A percentile compares a stretch with the other conserved stretches of the same genome.
Conservation (phyloP, 2,888 invertebrate species). For the Archips crataeganus region DNA sequence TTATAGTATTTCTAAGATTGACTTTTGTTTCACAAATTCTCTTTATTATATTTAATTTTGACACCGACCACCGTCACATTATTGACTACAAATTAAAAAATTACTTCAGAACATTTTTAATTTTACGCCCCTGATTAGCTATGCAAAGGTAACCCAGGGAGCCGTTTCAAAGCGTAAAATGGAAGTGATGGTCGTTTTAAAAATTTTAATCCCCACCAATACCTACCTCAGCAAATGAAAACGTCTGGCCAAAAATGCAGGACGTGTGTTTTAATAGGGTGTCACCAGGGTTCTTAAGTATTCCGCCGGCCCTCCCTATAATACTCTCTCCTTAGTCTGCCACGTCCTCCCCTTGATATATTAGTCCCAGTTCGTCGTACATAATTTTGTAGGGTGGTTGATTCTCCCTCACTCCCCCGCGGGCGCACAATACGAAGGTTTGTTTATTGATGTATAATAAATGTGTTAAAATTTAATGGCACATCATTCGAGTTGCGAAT, state of each 20-base stretch:
- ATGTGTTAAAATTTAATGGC: conserved; percentile 56
- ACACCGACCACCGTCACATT: no score
- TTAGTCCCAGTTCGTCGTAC: conserved; percentile 86
- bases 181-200: conserved; percentile 28
- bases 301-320: conserved; percentile 83
- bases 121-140: conserved; percentile 9
- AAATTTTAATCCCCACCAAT: conserved; percentile 49
- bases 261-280: conserved; percentile 85
- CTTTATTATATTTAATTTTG: no score
- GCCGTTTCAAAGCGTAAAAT: conserved; percentile 6
- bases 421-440: conserved; percentile 80
- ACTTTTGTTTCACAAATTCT: no score
- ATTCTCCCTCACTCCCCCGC: conserved; percentile 68
- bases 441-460: conserved; percentile 81
- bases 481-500: conserved; percentile 30
- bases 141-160: conserved; percentile 1
- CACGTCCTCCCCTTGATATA: conserved; percentile 86
- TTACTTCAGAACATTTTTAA: neutral
- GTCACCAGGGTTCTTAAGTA: conserved; percentile 85
- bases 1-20: no score
- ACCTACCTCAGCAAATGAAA: conserved; percentile 75
- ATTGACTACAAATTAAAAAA: no score
- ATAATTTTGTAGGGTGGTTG: conserved; percentile 83
- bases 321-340: conserved; percentile 85
- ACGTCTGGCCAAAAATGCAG: conserved; percentile 82